Percentiles rank a stretch among this genome's conserved stretches.
Conservation (phyloP, 2,113 vertebrate genomes). For the Azemiops feae region DNA sequence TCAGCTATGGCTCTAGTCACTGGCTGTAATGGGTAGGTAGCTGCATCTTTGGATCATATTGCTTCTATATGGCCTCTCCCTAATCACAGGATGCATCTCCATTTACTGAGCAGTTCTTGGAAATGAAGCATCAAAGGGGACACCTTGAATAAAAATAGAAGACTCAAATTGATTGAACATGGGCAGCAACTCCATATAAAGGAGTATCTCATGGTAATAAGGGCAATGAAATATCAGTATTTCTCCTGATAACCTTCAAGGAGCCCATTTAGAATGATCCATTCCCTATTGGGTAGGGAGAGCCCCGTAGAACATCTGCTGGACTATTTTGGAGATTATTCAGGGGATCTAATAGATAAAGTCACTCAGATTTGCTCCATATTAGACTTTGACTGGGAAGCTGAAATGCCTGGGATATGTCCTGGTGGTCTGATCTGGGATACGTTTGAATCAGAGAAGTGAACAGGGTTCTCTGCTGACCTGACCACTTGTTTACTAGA, state of each 20-base stretch:
- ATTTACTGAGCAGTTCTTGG: not conserved
- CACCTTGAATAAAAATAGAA: not conserved
- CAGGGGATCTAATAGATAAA: not conserved
- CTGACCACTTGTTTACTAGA: not conserved
- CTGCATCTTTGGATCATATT: not conserved
- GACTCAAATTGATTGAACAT: not conserved
- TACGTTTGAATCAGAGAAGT: not conserved
- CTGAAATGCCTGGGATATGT: not conserved
- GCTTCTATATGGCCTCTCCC: not conserved
- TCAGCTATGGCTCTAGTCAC: not conserved
- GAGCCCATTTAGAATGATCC: not conserved
- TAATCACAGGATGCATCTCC: not conserved
- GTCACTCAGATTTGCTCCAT: not conserved
- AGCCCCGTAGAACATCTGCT: not conserved
- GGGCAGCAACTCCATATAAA: not conserved
- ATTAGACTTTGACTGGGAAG: not conserved
- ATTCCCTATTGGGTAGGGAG: not conserved
- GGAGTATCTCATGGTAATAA: not conserved
- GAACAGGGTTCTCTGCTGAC: not conserved
- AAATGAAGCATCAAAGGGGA: not conserved
- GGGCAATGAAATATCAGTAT: not conserved
- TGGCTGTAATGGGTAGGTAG: not conserved
- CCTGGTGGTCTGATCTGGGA: not conserved
- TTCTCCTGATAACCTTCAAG: not conserved
- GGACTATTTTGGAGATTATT: not conserved